Base-by-base conservation (phyloP, 2,113 vertebrate species). In the Brienomyrus longianalis region DNA sequence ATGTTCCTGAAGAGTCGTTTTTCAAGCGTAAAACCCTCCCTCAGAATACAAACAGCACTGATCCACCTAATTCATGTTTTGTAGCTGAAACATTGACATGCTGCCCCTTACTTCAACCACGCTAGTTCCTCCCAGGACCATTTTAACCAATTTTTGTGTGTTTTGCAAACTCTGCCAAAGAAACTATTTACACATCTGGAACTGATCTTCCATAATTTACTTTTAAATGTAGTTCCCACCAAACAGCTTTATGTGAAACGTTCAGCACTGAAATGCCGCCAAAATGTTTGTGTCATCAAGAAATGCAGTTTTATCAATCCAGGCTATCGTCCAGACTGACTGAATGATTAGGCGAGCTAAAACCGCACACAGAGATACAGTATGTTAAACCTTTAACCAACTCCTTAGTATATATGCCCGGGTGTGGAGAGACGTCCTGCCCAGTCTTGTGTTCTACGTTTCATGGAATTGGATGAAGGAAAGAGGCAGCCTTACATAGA, bases 141-240 rank as follows among this genome's bases (percentile, higher is more conserved):
- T 54, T 56, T 87, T 87, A 52, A 56, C 85, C 48, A 54, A 39
- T 62, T 23, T 45, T 23, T 88, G 39, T 23, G 56, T 88, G 56
- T 88, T 62, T n/a, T 88, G 52, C 39, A 88, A 62, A 23, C 56
- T 8, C 35, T 88, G 86, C 86, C 86, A 43, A 59, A 87, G 21
- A 56, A 88, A 54, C 85, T 62, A 45, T 43, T 88, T 35, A 23
- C n/a, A 62, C 86, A 88, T 88, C 86, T 88, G 56, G 56, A 88
- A 13, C 23, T 62, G 39, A 66, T 62, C 50, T 51, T 15, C 52
- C 39, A 66, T 66, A 66, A 88, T 66, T 66, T 88, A 87, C n/a
- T 51, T 87, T 87, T 59, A 45, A 88, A 23, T 43, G 87, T 66
- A 88, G 87, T 45, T 88, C 39, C 52, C 56, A 62, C 87, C 35